These are phyloP conservation scores for Pseudoips prasinana DNA, from an alignment of 2,888 invertebrate species.

Conservation along the genomic window DNA sequence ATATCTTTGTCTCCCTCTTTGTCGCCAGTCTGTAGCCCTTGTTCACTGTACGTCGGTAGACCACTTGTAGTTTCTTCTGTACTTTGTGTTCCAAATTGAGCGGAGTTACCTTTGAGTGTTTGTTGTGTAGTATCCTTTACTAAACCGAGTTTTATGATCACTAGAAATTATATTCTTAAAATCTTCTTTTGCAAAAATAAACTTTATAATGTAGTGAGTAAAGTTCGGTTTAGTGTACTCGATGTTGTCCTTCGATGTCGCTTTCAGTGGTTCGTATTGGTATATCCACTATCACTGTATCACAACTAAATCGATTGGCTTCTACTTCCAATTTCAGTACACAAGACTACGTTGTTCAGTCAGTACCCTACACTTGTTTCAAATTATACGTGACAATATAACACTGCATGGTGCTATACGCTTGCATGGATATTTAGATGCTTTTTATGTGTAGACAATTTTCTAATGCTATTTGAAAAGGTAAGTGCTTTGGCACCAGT, in stretches of 20 bases:
- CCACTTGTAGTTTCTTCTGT: constrained; percentile 78
- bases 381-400: constrained; percentile 52
- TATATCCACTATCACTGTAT: constrained; percentile 70
- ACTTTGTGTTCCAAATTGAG: constrained; percentile 68
- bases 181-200: neutral
- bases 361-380: constrained; percentile 41
- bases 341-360: constrained; percentile 57
- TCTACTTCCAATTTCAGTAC: constrained; percentile 54
- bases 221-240: constrained; percentile 66
- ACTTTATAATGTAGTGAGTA: constrained; percentile 6
- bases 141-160: constrained; percentile 48
- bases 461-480: constrained; percentile 36
- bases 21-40: constrained; percentile 72
- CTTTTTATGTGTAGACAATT: constrained; percentile 77
- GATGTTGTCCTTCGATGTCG: constrained; percentile 80
- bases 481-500: constrained; percentile 45
- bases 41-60: constrained; percentile 71
- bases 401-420: constrained; percentile 75
- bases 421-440: constrained; percentile 72
- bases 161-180: neutral
- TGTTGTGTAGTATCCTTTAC: constrained; percentile 70
- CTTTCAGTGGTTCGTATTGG: constrained; percentile 78
- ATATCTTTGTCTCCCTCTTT: constrained; percentile 67
- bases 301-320: constrained; percentile 63
- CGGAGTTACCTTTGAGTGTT: constrained; percentile 68